phyloP scores from a whole-genome alignment of 1,140 invertebrate genomes.

The Ectropis grisescens region DNA sequence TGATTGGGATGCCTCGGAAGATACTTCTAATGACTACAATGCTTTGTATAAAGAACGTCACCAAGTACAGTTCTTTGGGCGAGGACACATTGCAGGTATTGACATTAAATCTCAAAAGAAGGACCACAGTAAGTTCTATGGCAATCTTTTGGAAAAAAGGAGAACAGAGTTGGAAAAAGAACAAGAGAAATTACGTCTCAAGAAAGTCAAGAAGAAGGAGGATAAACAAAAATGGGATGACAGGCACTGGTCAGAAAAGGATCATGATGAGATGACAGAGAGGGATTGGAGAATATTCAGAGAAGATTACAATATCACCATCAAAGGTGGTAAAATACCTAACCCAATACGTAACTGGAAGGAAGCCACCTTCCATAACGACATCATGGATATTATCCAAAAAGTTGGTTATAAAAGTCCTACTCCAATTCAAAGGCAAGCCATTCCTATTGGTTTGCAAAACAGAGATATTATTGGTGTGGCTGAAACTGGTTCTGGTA shows the following conservation, averaged over 20 bases:
- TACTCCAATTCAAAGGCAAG: constrained; percentile 98
- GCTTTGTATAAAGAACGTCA: constrained; percentile 96
- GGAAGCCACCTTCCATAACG: constrained; percentile 92
- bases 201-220: constrained; percentile 95
- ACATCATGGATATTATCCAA: constrained; percentile 95
- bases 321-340: constrained; percentile 97
- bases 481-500: constrained; percentile 98
- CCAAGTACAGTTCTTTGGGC: constrained; percentile 96
- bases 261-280: constrained; percentile 96
- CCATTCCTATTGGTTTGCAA: constrained; percentile 98
- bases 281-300: constrained; percentile 99
- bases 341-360: constrained; percentile 96
- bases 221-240: constrained; percentile 99
- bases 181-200: constrained; percentile 94
- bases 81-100: constrained; percentile 98
- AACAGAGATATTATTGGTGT: constrained; percentile 99
- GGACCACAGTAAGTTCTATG: constrained; percentile 98
- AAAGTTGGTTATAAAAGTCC: constrained; percentile 98
- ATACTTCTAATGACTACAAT: constrained; percentile 98
- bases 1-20: constrained; percentile 99
- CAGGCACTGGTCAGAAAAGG: constrained; percentile 98
- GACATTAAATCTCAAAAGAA: constrained; percentile 98
- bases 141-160: constrained; percentile 94
- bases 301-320: constrained; percentile 99
- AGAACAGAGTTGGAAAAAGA: constrained; percentile 97